Evolutionary conservation across 2,797 vertebrate genomes (phyloP).

Genomic region (Eupleurogrammus muticus): DNA sequence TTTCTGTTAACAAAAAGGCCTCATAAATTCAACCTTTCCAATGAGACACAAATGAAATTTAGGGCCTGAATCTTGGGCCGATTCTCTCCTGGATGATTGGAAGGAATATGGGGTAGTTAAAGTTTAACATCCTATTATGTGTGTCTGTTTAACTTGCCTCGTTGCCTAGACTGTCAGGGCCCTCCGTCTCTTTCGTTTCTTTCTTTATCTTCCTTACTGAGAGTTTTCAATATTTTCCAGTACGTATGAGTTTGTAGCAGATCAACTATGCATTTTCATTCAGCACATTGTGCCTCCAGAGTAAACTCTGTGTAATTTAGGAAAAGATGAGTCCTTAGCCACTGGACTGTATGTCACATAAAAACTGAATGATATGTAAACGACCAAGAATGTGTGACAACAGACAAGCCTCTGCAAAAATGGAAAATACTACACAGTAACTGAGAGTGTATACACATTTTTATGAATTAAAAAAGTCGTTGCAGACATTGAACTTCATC

Average conservation of each 20-base stretch:
- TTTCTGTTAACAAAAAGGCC: constrained; percentile 79
- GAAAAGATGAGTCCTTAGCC: constrained; percentile 15
- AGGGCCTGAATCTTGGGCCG: constrained; percentile 78
- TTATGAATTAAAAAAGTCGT: background rate
- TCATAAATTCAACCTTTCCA: constrained; percentile 83
- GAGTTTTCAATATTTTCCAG: constrained; percentile 63
- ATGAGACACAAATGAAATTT: constrained; percentile 83
- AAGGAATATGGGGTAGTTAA: constrained; percentile 85
- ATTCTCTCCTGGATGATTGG: constrained; percentile 82
- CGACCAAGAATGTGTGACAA: background rate
- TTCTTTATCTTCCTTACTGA: constrained; percentile 35
- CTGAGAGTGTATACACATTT: constrained; percentile 4
- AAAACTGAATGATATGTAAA: constrained; percentile 30
- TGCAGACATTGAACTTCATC: background rate
- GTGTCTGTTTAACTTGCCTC: constrained; percentile 82
- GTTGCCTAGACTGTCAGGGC: constrained; percentile 68
- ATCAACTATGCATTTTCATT: constrained; percentile 48
- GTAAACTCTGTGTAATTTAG: constrained; percentile 62
- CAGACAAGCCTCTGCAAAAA: constrained; percentile 7
- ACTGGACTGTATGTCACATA: constrained; percentile 28
- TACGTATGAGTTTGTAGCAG: constrained; percentile 37
- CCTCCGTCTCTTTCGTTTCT: constrained; percentile 41
- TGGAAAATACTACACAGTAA: constrained; percentile 31
- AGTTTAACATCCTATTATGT: constrained; percentile 87
- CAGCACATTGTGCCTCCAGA: constrained; percentile 36